A percentile compares a stretch with the other conserved stretches of the same genome.
phyloP scores from a whole-genome alignment of 2,888 invertebrate genomes.

The Ephialtes manifestator region DNA sequence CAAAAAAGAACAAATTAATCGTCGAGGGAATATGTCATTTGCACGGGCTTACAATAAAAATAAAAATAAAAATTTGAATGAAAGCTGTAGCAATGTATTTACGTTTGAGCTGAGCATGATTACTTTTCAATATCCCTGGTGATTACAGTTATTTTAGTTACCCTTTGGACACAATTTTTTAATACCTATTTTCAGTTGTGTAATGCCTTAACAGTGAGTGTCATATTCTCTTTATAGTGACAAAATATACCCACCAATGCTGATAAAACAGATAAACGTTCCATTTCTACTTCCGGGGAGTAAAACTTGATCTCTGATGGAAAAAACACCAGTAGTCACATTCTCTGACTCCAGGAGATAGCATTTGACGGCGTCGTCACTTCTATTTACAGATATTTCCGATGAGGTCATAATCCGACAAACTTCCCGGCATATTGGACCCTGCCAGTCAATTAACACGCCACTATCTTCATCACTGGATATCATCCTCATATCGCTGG shows the following conservation, averaged over 20 bases:
- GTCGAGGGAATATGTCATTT: not conserved
- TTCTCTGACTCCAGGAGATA: slow-evolving; percentile 13
- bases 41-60: too few species aligned
- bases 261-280: slow-evolving; percentile 42
- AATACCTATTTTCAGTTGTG: not conserved
- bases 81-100: too few species aligned
- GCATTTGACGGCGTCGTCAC: slow-evolving; percentile 31
- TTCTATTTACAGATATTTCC: not conserved
- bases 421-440: slow-evolving; percentile 36
- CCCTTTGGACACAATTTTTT: too few species aligned
- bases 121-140: too few species aligned
- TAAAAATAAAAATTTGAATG: too few species aligned
- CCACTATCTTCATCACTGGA: not conserved
- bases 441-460: slow-evolving; percentile 22
- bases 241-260: slow-evolving; percentile 25
- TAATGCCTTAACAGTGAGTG: not conserved
- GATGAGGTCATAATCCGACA: slow-evolving; percentile 41
- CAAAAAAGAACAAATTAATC: not conserved
- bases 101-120: too few species aligned
- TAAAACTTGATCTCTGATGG: not conserved
- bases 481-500: not conserved
- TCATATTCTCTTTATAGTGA: too few species aligned
- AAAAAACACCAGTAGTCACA: not conserved
- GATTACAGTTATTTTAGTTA: too few species aligned
- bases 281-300: not conserved